A percentile compares a stretch with the other conserved stretches of the same genome.
These are phyloP conservation scores for Hipposideros armiger DNA, from an alignment of 2,113 vertebrate species.

Conservation along the genomic window DNA sequence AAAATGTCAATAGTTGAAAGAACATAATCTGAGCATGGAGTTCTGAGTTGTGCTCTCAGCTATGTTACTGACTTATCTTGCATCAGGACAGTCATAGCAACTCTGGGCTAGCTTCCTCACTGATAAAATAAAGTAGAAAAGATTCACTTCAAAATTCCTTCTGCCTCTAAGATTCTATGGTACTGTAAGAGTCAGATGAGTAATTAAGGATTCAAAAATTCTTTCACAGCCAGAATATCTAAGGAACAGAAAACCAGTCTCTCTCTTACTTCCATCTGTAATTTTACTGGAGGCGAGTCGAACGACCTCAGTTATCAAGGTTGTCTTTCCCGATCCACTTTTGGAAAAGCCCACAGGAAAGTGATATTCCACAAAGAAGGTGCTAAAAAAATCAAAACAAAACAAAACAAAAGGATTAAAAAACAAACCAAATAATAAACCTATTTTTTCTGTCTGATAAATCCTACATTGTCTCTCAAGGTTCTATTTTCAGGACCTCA, in stretches of 20 bases:
- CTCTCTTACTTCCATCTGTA: slow-evolving; percentile 88
- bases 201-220: slow-evolving; percentile 52
- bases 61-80: background rate
- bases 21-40: background rate
- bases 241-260: background rate
- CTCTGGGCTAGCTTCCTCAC: background rate
- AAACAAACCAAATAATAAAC: slow-evolving; percentile 28
- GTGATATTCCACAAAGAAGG: slow-evolving; percentile 95
- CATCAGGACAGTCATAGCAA: background rate
- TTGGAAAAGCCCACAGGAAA: slow-evolving; percentile 90
- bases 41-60: background rate
- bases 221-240: slow-evolving; percentile 6
- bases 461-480: slow-evolving; percentile 1
- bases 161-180: slow-evolving; percentile 8
- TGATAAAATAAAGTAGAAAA: background rate
- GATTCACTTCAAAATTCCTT: slow-evolving; percentile 44
- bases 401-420: background rate
- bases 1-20: background rate
- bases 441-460: slow-evolving; percentile 39
- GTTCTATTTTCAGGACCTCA: background rate
- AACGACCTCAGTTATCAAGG: slow-evolving; percentile 87
- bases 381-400: slow-evolving; percentile 84
- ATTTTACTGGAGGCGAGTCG: slow-evolving; percentile 93
- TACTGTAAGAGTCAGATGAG: slow-evolving; percentile 52
- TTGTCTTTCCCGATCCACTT: slow-evolving; percentile 80